Evolutionary conservation across 1,140 invertebrate genomes (phyloP).

Genomic region (Stenopsyche tienmushanensis): DNA sequence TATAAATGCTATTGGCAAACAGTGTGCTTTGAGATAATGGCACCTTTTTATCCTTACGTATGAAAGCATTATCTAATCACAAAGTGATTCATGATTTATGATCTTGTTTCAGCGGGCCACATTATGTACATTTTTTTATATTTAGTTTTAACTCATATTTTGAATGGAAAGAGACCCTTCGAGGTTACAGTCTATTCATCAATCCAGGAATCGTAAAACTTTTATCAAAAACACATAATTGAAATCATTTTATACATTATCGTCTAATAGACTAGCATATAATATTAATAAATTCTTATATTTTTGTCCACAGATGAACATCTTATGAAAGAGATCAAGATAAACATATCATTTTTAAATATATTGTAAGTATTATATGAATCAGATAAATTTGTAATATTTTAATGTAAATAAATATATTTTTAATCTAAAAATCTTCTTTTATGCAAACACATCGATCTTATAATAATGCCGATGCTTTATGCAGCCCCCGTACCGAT

Average conservation of each 20-base stretch:
- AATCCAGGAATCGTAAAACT: background rate
- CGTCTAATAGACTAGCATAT: background rate
- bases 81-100: constrained; percentile 29
- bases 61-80: constrained; percentile 8
- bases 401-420: background rate
- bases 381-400: background rate
- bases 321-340: background rate
- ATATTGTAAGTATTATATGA: background rate
- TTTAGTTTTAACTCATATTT: background rate
- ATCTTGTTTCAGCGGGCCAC: constrained; percentile 17
- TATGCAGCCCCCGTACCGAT: background rate
- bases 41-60: constrained; percentile 6
- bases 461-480: background rate
- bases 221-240: background rate
- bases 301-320: background rate
- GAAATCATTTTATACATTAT: background rate
- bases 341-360: background rate
- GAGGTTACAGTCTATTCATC: constrained; percentile 15
- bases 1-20: constrained; percentile 1
- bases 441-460: background rate
- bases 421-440: background rate
- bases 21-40: constrained; percentile 7
- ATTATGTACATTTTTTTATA: constrained; percentile 18
- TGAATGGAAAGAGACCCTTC: constrained; percentile 18
- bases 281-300: background rate